Evolutionary conservation across 2,888 invertebrate species (phyloP), one percentile per base, ranked within the genome.

Genomic region (Microplitis manilae): DNA sequence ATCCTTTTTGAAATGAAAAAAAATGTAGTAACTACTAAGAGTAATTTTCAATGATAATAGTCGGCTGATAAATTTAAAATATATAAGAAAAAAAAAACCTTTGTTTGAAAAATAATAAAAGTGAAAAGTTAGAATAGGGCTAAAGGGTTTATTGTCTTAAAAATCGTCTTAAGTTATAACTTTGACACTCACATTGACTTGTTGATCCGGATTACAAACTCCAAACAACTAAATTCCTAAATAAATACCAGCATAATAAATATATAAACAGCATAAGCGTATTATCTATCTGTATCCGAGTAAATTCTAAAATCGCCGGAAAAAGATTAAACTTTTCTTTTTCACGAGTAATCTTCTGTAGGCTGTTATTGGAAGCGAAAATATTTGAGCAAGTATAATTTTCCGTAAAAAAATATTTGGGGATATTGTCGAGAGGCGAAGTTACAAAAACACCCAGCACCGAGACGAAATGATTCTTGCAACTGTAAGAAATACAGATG

Each of bases 141-240:
- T 30, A 30, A 30, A 13, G 50, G 5, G 50, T 50, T 13, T 8
- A 50, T 50, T 50, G 50, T 50, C 50, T 50, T 50, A 13, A 13
- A 50, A 50, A 50, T 50, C 50, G 8, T 50, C 50, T 50, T 50
- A 50, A 50, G 9, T 50, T 50, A 50, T 50, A 13, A 50, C 50
- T 50, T 50, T 50, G 50, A 13, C 50, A 50, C 50, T 50, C 5
- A 50, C 9, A 50, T 8, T 50, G 50, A 50, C 50, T 50, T 8
- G 50, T 50, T 50, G 50, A 50, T 50, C 50, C 50, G 50, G 50
- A 50, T 50, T 50, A 50, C 50, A 13, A 50, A 13, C 50, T 50
- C 50, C 50, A 50, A 50, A 50, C 50, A 50, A 50, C 50, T 50
- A 50, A 50, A 50, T 50, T 50, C 50, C 50, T 50, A 50, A 50